Evolutionary conservation across 1,140 invertebrate genomes (phyloP), one percentile per base, ranked within the genome.

Genomic region (honey bee (Apis mellifera)): DNA sequence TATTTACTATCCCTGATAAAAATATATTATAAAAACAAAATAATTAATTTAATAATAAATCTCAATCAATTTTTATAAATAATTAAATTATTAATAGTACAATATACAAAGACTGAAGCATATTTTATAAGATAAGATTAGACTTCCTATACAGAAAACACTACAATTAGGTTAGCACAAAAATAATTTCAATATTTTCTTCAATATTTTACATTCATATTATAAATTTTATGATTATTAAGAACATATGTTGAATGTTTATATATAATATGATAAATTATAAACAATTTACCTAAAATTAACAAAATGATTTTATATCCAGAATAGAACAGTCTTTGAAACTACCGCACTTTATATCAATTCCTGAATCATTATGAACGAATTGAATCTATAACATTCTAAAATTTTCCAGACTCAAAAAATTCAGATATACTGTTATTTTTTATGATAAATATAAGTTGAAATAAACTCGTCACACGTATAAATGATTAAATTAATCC

Each of bases 121-220:
- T 48, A 74, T 74, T 69, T 60, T 32, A 64, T 42, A 59, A 82
- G 79, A 82, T 82, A 82, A 82, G 79, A 82, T 82, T 76, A 82
- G 54, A 76, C 60, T 42, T 75, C 79, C 79, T 42, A 82, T 54
- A 68, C 23, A 59, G 72, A 23, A 57, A 60, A 60, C 5, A 15
- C 32, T 50, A 52, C 23, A 69, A 69, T 60, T 82, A 82, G 79
- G 79, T 82, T 82, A 82, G 55, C 15, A n/a, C 1, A 54, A 57
- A 82, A 76, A 69, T 62, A 26, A 78, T 68, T 64, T 82, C 13
- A 26, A 62, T 8, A 26, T 78, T 48, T 32, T n/a, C 7, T 23
- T 19, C 9, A 9, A 17, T 13, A 21, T 42, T 59, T 17, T 55
- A 17, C 12, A 12, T 17, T 48, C 12, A 0, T 21, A 26, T 55